These are phyloP conservation scores for Aethes cnicana DNA, from an alignment of 2,888 invertebrate species.

Conservation along the genomic window DNA sequence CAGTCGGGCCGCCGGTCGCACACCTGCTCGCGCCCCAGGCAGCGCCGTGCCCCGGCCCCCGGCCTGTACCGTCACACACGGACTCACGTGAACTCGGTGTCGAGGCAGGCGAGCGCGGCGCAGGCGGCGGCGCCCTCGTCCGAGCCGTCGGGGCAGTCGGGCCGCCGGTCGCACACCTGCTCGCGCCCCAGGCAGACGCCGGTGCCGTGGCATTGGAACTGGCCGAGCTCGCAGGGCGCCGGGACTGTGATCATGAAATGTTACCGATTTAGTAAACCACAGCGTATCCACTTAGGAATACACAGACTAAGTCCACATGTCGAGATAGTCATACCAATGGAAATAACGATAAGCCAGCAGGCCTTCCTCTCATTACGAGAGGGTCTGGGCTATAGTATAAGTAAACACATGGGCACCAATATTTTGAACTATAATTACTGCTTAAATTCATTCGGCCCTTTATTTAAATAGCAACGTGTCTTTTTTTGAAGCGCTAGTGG, in stretches of 20 bases:
- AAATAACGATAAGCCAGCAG: no score
- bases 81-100: constrained; percentile 67
- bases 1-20: constrained; percentile 91
- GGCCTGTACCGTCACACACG: no score
- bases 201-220: constrained; percentile 50
- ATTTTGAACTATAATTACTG: not conserved
- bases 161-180: constrained; percentile 53
- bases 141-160: constrained; percentile 58
- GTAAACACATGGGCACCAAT: not conserved
- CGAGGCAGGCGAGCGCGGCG: constrained; percentile 48
- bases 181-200: constrained; percentile 53
- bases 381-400: no score
- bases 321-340: no score
- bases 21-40: constrained; percentile 85
- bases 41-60: no score
- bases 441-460: no score
- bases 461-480: no score
- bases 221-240: constrained; percentile 40
- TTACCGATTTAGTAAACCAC: no score
- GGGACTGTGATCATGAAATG: constrained; percentile 6
- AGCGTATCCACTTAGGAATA: no score
- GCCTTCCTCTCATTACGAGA: no score
- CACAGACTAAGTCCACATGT: no score
- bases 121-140: constrained; percentile 55
- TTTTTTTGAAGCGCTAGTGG: no score